Base-by-base conservation (phyloP, 2,113 vertebrate genomes). In the Nibea albiflora region DNA sequence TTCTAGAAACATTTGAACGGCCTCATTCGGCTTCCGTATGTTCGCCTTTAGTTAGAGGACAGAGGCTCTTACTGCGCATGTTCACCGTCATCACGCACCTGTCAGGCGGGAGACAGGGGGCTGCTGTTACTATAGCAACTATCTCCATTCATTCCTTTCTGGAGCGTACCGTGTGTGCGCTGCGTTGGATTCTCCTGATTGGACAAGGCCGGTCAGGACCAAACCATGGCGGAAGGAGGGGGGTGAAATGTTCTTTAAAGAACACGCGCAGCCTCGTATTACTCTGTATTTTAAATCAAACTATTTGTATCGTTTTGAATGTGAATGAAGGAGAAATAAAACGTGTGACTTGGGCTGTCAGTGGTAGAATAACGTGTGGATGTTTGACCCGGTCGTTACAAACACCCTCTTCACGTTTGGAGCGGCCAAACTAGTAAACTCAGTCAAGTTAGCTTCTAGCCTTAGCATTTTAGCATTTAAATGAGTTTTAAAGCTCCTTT, bases 171-270 rank as follows among this genome's bases (percentile, higher is more conserved):
- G 76, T 62, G 67, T 75, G 84, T 81, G 69, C 85, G 90, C 90
- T 95, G 94, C 84, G 94, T 88, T 95, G 95, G 93, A 91, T 82
- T 86, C 64, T 85, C 35, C 53, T 93, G 90, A 95, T 95, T 95
- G 95, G 94, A 72, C 75, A 61, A 71, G 2, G 22, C 61, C 16
- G 26, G 81, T 81, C 78, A 11, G 26, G 80, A 82, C 78, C 63
- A 44, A 84, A 88, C 90, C 84, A 91, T 44, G 71, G 63, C 46
- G 42, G 62, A 81, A 65, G 14, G 3, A 66, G n/a, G 60, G 76
- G 76, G 81, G 69, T 35, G 28, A 15, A 12, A 3, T 35, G 66
- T 10, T 72, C 19, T 75, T 76, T 85, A 80, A 85, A 80, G 81
- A 52, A 44, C 65, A 53, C 70, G 66, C 64, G 50, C 68, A 61